Base-by-base conservation (phyloP, 2,888 invertebrate species). In the Theristus sp. region DNA sequence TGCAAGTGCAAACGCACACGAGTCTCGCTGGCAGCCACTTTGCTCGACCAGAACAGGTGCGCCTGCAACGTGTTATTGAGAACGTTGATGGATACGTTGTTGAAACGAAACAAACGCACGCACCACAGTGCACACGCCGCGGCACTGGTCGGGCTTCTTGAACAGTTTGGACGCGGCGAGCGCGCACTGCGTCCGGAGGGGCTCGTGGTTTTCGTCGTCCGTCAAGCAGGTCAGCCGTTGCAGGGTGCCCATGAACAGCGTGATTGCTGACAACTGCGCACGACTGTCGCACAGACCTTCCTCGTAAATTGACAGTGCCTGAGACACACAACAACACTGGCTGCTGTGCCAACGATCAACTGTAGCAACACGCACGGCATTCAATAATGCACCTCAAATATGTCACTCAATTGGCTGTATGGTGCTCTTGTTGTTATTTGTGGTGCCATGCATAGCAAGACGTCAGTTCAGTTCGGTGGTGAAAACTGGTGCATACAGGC, bases 261-360 rank as follows among this genome's bases (percentile, higher is more conserved):
- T 90, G 60, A 98, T 90, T 52, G 94, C 93, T 0, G 93, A 89
- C 63, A 96, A 76, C 75, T 98, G 96, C 1, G 93, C 89, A 74
- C 91, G 91, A 61, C 90, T 90, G 75, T 96, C 96, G 1, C 89
- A 89, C 70, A 98, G 89, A 77, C 96, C 96, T 75, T 98, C 98
- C 75, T 98, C 96, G 74, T 96, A 98, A 60, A 98, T 76, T 0
- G 93, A 89, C 77, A 98, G 96, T 0, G 94, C 90, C 79, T 86
- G 78, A 1, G 72, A 67, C n/a, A n/a, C n/a, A n/a, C n/a, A n/a
- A n/a, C n/a, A n/a, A n/a, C n/a, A n/a, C n/a, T n/a, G n/a, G n/a
- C n/a, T n/a, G n/a, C n/a, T n/a, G n/a, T n/a, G n/a, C n/a, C n/a
- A n/a, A n/a, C n/a, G n/a, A n/a, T n/a, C n/a, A n/a, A n/a, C n/a